A percentile compares a stretch with the other conserved stretches of the same genome.
phyloP scores from a whole-genome alignment of 1,140 invertebrate species.

The Mizuhopecten yessoensis region DNA sequence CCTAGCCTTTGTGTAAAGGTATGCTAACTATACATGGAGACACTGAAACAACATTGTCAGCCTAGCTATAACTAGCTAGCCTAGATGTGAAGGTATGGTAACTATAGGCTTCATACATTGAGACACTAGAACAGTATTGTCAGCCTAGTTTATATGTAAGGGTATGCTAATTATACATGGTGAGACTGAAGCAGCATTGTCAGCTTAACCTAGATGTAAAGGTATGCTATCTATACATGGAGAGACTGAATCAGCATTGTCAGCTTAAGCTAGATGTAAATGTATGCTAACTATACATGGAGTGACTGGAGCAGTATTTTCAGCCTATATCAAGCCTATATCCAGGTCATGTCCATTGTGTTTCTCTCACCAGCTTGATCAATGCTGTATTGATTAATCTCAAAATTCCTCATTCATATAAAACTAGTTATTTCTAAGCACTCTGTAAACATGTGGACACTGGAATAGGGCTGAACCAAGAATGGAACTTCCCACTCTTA shows the following conservation, averaged over 20 bases:
- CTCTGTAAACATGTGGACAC: not conserved
- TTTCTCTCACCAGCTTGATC: constrained; percentile 28
- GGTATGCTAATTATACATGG: not conserved
- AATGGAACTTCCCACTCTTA: not conserved
- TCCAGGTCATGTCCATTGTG: not conserved
- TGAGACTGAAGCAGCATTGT: not conserved
- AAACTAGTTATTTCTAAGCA: constrained; percentile 39
- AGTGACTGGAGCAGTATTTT: not conserved
- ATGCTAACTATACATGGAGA: not conserved
- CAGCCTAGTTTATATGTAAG: not conserved
- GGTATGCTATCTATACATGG: not conserved
- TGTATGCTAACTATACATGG: not conserved
- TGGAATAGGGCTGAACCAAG: not conserved
- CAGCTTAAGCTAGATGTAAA: not conserved
- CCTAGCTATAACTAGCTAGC: no score
- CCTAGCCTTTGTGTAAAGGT: not conserved
- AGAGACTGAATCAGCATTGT: not conserved
- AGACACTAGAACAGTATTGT: not conserved
- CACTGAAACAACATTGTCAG: no score
- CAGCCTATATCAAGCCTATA: not conserved
- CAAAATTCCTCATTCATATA: not conserved
- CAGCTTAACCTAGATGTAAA: not conserved
- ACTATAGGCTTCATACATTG: not conserved
- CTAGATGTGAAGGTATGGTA: no score
- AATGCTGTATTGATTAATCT: constrained; percentile 30